Conservation (phyloP, 2,888 invertebrate species). For the Drosophila nr. medialis region DNA sequence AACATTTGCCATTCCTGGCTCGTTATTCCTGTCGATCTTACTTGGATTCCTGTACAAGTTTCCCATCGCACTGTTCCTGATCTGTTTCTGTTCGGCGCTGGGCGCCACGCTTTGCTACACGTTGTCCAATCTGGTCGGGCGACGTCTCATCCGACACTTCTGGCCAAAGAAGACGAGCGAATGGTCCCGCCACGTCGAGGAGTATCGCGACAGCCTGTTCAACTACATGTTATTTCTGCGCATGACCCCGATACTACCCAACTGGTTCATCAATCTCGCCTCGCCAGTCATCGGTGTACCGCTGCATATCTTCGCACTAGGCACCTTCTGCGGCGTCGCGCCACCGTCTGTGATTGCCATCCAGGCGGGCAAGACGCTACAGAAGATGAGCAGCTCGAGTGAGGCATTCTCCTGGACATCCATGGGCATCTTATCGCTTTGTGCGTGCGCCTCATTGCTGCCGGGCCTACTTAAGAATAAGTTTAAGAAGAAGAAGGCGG, state of each 20-base stretch:
- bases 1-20: conserved; percentile 99
- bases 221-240: conserved; percentile 98
- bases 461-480: conserved; percentile 94
- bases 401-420: conserved; percentile 96
- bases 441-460: conserved; percentile 93
- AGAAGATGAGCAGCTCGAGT: conserved; percentile 94
- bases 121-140: conserved; percentile 95
- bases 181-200: conserved; percentile 94
- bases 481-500: conserved; percentile 87
- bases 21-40: conserved; percentile 97
- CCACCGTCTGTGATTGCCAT: conserved; percentile 99
- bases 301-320: conserved; percentile 94
- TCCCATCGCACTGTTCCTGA: conserved; percentile 93
- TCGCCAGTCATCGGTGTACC: conserved; percentile 99
- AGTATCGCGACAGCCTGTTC: conserved; percentile 94
- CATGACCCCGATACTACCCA: conserved; percentile 98
- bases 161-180: conserved; percentile 94
- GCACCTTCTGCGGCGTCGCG: conserved; percentile 98
- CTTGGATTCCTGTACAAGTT: conserved; percentile 99
- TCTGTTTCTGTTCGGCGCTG: conserved; percentile 96
- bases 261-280: conserved; percentile 95
- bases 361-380: conserved; percentile 98
- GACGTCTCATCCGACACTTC: conserved; percentile 92
- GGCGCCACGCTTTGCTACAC: conserved; percentile 98
- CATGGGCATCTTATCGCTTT: conserved; percentile 90